Evolutionary conservation across 2,888 invertebrate species (phyloP).

Genomic region (Megaustenia siamemsis): DNA sequence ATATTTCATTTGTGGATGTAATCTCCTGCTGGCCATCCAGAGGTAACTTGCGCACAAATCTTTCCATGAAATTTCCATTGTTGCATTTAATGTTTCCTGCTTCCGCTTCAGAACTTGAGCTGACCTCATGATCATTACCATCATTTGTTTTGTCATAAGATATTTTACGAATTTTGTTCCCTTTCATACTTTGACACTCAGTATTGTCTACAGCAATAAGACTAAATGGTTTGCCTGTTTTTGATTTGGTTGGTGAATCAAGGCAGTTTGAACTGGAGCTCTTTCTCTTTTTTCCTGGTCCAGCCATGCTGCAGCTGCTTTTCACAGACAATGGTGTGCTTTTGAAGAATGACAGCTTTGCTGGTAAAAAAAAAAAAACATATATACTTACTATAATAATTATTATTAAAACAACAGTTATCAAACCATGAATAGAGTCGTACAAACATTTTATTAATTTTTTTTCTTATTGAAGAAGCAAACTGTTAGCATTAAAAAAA

Average conservation of each 20-base stretch:
- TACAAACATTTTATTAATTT: too few species aligned
- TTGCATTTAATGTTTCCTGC: conserved; percentile 35
- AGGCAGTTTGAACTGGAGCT: conserved; percentile 27
- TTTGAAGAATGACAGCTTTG: conserved; percentile 43
- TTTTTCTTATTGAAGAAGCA: too few species aligned
- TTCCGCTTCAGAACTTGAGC: conserved; percentile 75
- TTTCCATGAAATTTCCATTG: conserved; percentile 60
- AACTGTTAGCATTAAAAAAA: too few species aligned
- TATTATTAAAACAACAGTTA: neutral
- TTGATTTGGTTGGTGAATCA: conserved; percentile 54
- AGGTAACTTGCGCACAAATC: conserved; percentile 62
- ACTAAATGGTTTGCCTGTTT: conserved; percentile 59
- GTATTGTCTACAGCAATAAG: conserved; percentile 58
- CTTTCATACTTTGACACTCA: conserved; percentile 58
- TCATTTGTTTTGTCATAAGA: conserved; percentile 32
- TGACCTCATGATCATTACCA: conserved; percentile 72
- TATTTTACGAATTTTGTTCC: conserved; percentile 58
- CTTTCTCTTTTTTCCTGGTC: conserved; percentile 42
- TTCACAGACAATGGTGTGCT: neutral
- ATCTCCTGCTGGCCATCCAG: conserved; percentile 63
- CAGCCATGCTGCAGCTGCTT: neutral
- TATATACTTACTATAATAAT: neutral
- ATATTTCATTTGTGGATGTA: conserved; percentile 68
- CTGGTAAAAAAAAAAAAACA: conserved; percentile 40
- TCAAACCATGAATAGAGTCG: neutral